Evolutionary conservation across 2,797 vertebrate species (phyloP).

Genomic region (Cirrhinus mrigala): DNA sequence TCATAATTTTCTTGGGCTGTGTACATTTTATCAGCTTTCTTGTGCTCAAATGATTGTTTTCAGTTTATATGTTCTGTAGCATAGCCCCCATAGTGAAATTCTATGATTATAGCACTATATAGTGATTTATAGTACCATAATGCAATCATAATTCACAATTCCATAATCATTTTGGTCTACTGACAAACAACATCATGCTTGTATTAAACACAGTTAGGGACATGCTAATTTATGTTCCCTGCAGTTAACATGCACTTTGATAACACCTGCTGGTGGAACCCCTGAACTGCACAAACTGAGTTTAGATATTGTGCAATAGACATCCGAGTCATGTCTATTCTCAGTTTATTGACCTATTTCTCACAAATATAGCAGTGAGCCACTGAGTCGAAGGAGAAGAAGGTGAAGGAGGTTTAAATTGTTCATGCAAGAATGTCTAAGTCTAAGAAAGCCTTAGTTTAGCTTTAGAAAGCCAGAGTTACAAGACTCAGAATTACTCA

Average conservation of each 20-base stretch:
- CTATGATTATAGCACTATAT: not conserved
- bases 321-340: not conserved
- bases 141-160: not conserved
- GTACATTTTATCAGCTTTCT: not conserved
- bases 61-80: not conserved
- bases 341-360: not conserved
- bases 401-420: not conserved
- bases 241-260: not conserved
- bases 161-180: not conserved
- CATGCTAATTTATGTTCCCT: not conserved
- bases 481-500: not conserved
- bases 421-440: not conserved
- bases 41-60: not conserved
- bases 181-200: not conserved
- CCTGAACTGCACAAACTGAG: not conserved
- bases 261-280: not conserved
- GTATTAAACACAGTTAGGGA: not conserved
- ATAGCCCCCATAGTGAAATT: not conserved
- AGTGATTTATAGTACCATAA: not conserved
- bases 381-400: not conserved
- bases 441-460: too few relatives aligned
- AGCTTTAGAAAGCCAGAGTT: not conserved
- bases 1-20: not conserved
- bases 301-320: not conserved
- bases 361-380: not conserved